Evolutionary conservation across 1,140 invertebrate species (phyloP), one percentile per base, ranked within the genome.

Genomic region (Dendroctonus ponderosae): DNA sequence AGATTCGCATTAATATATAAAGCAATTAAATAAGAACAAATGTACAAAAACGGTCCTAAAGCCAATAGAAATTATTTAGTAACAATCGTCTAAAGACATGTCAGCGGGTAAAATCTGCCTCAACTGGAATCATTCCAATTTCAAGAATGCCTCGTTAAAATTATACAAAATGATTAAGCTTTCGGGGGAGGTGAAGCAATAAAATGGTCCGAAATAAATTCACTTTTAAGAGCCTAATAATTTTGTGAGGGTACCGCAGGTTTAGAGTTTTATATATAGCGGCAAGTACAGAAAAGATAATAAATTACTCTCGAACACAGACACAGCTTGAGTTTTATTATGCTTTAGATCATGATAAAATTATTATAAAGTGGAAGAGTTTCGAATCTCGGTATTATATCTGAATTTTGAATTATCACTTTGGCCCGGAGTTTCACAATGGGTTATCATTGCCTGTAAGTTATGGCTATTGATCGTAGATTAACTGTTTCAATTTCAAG

Each of bases 251-350:
- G 26, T 26, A 56, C 9, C 37, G 50, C 53, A 39, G 53, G 38
- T 56, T 56, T 56, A 41, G 26, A 56, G 53, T 56, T 56, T 56
- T 15, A 41, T 39, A 56, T 56, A 56, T 11, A 56, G 41, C 38
- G 41, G 39, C n/a, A 56, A 56, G 14, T 11, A 39, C 26, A 7
- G 39, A 41, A 56, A 56, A 56, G 53, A 56, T 56, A 56, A 56
- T 56, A 41, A 56, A 56, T 56, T 56, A 56, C 38, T 39, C 41
- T 56, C n/a, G 26, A 37, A 39, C 53, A 56, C 26, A 56, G 53
- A 41, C 26, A 56, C 50, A 56, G 53, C 53, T 56, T 56, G 53
- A 56, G 26, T 56, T 56, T 56, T 56, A 41, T 39, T 38, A 56
- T 56, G 53, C 26, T 26, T 56, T 56, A 41, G 53, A 39, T 56